Evolutionary conservation across 1,140 invertebrate genomes (phyloP).

Genomic region (Euwallacea similis): DNA sequence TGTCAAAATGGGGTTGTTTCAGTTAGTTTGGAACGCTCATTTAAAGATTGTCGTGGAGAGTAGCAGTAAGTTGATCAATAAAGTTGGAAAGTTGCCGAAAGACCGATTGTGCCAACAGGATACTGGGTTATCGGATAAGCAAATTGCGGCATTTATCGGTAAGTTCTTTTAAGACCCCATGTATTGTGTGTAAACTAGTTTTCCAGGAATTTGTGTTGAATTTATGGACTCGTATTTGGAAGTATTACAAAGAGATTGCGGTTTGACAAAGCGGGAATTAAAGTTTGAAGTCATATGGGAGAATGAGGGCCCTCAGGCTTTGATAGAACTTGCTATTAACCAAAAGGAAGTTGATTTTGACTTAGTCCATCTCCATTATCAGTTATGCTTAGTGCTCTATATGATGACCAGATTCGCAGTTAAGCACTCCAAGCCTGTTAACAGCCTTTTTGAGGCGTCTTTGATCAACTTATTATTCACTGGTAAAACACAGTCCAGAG

Average conservation of each 20-base stretch:
- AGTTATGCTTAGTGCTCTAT: constrained; percentile 73
- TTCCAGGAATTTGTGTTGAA: constrained; percentile 57
- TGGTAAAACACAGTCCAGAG: constrained; percentile 13
- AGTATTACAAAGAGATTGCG: constrained; percentile 56
- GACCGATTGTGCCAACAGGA: constrained; percentile 77
- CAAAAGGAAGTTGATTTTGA: constrained; percentile 75
- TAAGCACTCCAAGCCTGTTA: constrained; percentile 71
- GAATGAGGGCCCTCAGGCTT: constrained; percentile 60
- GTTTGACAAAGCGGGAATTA: constrained; percentile 56
- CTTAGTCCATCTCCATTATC: constrained; percentile 76
- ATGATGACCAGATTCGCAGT: constrained; percentile 79
- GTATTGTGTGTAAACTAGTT: background rate
- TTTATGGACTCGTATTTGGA: constrained; percentile 79
- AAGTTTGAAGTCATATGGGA: constrained; percentile 72
- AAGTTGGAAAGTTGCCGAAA: constrained; percentile 84
- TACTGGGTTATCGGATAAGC: constrained; percentile 70
- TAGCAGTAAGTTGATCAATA: constrained; percentile 79
- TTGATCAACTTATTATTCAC: constrained; percentile 55
- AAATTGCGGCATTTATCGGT: constrained; percentile 70
- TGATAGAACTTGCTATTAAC: constrained; percentile 76
- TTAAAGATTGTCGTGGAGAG: constrained; percentile 74
- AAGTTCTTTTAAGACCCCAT: background rate
- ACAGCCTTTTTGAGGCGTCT: constrained; percentile 75
- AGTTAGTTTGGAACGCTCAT: constrained; percentile 86
- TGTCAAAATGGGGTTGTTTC: constrained; percentile 71